These are phyloP conservation scores for Neelides sp. DNA, from an alignment of 1,140 invertebrate species.

Conservation along the genomic window DNA sequence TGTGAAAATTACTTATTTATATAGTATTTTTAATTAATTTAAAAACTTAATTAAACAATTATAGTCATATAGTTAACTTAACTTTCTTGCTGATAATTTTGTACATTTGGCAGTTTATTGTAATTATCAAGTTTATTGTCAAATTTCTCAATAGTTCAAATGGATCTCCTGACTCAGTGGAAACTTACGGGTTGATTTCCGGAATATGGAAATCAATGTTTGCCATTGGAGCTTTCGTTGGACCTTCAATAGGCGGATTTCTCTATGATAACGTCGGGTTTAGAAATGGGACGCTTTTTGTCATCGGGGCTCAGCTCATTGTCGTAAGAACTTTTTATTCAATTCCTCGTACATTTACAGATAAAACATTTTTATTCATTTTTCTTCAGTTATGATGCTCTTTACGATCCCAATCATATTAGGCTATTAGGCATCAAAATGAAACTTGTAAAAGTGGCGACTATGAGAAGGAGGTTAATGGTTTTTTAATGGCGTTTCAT, in stretches of 20 bases:
- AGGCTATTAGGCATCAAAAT: too few relatives aligned
- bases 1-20: slow-evolving; percentile 2
- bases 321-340: too few relatives aligned
- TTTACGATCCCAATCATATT: too few relatives aligned
- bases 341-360: too few relatives aligned
- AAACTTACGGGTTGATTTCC: slow-evolving; percentile 69
- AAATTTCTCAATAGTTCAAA: slow-evolving; percentile 40
- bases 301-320: slow-evolving; percentile 49
- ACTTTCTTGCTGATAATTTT: slow-evolving; percentile 9
- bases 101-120: too few relatives aligned
- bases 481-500: too few relatives aligned
- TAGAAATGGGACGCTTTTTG: slow-evolving; percentile 52
- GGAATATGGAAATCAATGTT: slow-evolving; percentile 74
- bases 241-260: slow-evolving; percentile 60
- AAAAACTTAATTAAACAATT: slow-evolving; percentile 52
- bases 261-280: slow-evolving; percentile 62
- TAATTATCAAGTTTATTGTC: slow-evolving; percentile 27
- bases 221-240: slow-evolving; percentile 68
- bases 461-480: too few relatives aligned
- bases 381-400: too few relatives aligned
- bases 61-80: background rate
- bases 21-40: slow-evolving; percentile 6
- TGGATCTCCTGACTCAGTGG: slow-evolving; percentile 63
- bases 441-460: too few relatives aligned
- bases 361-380: too few relatives aligned